Conservation (phyloP, 2,888 invertebrate species). For the Cataglyphis livida region DNA sequence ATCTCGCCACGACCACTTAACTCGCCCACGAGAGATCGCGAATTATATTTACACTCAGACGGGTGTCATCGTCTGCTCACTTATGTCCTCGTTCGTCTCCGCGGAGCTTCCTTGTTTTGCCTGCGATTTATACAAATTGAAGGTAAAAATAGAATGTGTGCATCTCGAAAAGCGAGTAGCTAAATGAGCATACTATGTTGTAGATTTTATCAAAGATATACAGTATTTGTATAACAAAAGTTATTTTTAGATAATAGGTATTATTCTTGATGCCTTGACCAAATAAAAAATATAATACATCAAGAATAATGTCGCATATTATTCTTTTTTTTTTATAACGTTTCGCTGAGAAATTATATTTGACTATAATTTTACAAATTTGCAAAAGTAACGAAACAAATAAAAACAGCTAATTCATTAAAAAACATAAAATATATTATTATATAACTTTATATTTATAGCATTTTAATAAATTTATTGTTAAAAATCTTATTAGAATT, state of each 20-base stretch:
- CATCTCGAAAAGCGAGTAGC: not conserved
- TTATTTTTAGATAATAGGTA: not conserved
- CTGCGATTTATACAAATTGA: constrained; percentile 10
- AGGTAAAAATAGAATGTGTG: not conserved
- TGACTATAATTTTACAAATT: too few relatives aligned
- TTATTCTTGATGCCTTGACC: too few relatives aligned
- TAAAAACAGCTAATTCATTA: too few relatives aligned
- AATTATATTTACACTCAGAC: constrained; percentile 73
- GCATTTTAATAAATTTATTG: too few relatives aligned
- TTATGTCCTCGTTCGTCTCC: constrained; percentile 49
- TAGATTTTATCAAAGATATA: not conserved
- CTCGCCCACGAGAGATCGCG: constrained; percentile 71
- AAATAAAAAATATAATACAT: too few relatives aligned
- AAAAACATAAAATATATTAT: too few relatives aligned
- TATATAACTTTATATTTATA: too few relatives aligned
- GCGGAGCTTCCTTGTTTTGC: constrained; percentile 24
- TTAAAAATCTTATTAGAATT: too few relatives aligned
- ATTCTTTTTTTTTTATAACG: too few relatives aligned
- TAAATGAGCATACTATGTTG: not conserved
- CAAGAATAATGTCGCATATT: too few relatives aligned
- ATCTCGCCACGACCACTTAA: constrained; percentile 73
- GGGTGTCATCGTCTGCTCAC: constrained; percentile 40
- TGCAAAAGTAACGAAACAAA: too few relatives aligned
- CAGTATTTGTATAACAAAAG: not conserved
- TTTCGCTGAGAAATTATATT: too few relatives aligned